Base-by-base conservation (phyloP, 1,140 invertebrate genomes). In the Zaprionus ghesquierei region DNA sequence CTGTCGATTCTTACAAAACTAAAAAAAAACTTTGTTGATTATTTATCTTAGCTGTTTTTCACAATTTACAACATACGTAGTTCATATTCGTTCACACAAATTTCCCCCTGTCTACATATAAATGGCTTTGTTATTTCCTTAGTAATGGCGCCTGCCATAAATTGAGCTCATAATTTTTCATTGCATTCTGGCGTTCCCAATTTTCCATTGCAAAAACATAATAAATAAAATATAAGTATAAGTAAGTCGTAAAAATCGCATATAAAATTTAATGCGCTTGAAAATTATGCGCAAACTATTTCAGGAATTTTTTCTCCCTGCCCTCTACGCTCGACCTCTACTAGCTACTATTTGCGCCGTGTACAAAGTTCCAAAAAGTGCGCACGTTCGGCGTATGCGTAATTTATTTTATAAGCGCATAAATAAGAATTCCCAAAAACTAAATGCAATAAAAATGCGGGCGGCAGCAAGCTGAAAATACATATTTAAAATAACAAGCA, bases 271-370 rank as follows among this genome's bases (percentile, higher is more conserved):
- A 85, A 85, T 87, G 81, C 81, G 71, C 63, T 80, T 80, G 78
- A 87, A 85, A 85, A 85, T 85, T 85, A 87, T 85, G 81, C 81
- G 81, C 69, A 81, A 85, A 85, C 82, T 85, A 85, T 85, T 85
- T 87, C 65, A 72, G 70, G 78, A 62, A 85, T 81, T 68, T 58
- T 54, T 50, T 18, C 31, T 12, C 35, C n/a, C 35, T 22, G 12
- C 31, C 18, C 46, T 2, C 20, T 3, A n/a, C 12, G 0, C 31
- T 35, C 6, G 2, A 25, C 23, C 38, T 35, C 8, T 18, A 5
- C 20, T 18, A 3, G 46, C 51, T 56, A 38, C 50, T 58, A 51
- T 58, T 58, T 58, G 44, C 12, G 35, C 29, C 31, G 55, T 18
- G 55, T 53, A 58, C 46, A 63, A 54, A 71, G 64, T 63, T 56